Evolutionary conservation across 2,113 vertebrate species (phyloP), one percentile per base, ranked within the genome.

Genomic region (Corydoras sp.): DNA sequence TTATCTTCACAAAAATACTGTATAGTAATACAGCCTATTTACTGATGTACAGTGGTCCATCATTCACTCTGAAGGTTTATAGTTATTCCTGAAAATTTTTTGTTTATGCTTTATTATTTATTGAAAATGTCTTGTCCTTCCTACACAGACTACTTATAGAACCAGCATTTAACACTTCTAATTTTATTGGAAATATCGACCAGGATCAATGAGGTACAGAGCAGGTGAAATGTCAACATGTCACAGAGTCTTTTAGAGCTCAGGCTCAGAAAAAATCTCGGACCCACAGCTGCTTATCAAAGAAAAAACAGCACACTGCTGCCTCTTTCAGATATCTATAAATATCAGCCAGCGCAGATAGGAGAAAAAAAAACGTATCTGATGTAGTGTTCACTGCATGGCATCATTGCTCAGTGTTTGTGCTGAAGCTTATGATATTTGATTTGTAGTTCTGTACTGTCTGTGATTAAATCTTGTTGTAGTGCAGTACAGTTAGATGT

Each of bases 171-270:
- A 65, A 62, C 58, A 24, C 69, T 24, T 58, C 50, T 65, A 75
- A 76, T 71, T 68, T 62, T 63, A 59, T 12, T 53, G 51, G 58
- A 8, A 65, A 65, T 75, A 80, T 77, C 65, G 75, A 80, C 77
- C 61, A 51, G 50, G 15, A 43, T 51, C 55, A 11, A 30, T 65
- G 58, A 64, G 53, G 55, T 61, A 56, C 75, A 61, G 53, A 66
- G 53, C 54, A 43, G 51, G 51, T 12, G 51, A 12, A 14, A 53
- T 53, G 51, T 12, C 13, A 12, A 10, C 10, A 53, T 53, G 51
- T 53, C 51, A 53, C 13, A 1, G 13, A 14, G 51, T 6, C 10
- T 9, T 10, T 4, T 9, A 10, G 51, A 12, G 10, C 51, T 53
- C 51, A 12, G 51, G 51, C 51, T 43, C 35, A 43, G 35, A 43